phyloP scores from a whole-genome alignment of 1,140 invertebrate species.

The Saccostrea cuccullata region DNA sequence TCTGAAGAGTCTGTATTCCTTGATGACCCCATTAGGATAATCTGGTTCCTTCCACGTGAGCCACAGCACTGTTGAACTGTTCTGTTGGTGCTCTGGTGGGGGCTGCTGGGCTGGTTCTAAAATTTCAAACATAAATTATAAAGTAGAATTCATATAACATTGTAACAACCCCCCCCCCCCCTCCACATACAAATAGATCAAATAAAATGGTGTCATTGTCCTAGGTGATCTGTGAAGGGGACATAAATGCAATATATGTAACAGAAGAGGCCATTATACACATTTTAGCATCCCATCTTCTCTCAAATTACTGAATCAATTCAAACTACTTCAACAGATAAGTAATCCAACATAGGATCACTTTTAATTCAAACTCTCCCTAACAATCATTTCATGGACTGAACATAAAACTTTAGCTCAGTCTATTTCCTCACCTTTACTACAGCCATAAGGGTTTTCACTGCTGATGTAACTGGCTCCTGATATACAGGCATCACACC shows the following conservation, averaged over 20 bases:
- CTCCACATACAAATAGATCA: no score
- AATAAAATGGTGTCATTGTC: no score
- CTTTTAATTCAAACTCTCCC: no score
- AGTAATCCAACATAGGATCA: no score
- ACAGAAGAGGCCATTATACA: no score
- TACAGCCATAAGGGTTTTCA: conserved; percentile 75
- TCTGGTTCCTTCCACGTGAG: conserved; percentile 75
- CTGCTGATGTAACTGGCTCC: conserved; percentile 80
- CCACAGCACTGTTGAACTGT: conserved; percentile 67
- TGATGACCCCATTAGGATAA: conserved; percentile 77
- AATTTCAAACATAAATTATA: background rate
- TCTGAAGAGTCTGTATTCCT: conserved; percentile 71
- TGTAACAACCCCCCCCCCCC: no score
- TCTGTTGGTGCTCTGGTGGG: conserved; percentile 65
- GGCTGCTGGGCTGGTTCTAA: conserved; percentile 76
- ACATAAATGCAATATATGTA: no score
- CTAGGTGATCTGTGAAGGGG: no score
- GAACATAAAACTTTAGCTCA: no score
- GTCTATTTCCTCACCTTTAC: conserved; percentile 66
- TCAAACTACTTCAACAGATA: no score
- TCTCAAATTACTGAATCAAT: background rate
- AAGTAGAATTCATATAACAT: no score
- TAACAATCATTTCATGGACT: background rate
- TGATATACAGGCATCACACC: conserved; percentile 80
- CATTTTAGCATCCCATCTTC: background rate